Evolutionary conservation across 2,113 vertebrate genomes (phyloP).

Genomic region (Mustelus asterias): DNA sequence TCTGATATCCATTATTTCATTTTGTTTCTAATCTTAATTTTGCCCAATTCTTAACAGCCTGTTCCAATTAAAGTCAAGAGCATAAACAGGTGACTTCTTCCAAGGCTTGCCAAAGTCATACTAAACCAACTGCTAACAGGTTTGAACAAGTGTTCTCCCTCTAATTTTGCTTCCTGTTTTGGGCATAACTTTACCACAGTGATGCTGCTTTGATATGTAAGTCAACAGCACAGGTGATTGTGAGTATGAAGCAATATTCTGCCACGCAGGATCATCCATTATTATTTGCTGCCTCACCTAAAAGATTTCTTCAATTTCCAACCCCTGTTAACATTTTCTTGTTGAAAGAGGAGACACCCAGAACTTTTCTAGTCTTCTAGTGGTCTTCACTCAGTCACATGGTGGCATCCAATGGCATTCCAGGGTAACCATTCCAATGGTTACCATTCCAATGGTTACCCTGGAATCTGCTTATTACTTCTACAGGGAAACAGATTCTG

Average conservation of each 20-base stretch:
- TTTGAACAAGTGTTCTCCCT: background rate
- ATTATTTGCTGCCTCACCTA: background rate
- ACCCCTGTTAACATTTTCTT: background rate
- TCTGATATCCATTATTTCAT: no score
- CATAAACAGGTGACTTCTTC: background rate
- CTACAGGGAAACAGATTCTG: background rate
- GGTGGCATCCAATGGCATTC: background rate
- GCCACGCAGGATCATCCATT: background rate
- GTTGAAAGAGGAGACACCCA: background rate
- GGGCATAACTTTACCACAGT: background rate
- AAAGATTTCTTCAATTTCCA: background rate
- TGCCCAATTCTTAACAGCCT: background rate
- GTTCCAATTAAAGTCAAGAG: background rate
- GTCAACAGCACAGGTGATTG: background rate
- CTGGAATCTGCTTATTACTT: background rate
- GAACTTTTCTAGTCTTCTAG: background rate
- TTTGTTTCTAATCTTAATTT: no score
- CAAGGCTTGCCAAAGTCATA: background rate
- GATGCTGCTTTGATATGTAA: background rate
- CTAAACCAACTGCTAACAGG: background rate
- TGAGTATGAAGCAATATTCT: background rate
- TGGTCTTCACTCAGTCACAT: background rate
- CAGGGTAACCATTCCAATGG: background rate
- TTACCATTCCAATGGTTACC: background rate
- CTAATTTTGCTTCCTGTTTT: background rate